phyloP scores from a whole-genome alignment of 2,888 invertebrate genomes.

The Drosophila pseudotalamancana region DNA sequence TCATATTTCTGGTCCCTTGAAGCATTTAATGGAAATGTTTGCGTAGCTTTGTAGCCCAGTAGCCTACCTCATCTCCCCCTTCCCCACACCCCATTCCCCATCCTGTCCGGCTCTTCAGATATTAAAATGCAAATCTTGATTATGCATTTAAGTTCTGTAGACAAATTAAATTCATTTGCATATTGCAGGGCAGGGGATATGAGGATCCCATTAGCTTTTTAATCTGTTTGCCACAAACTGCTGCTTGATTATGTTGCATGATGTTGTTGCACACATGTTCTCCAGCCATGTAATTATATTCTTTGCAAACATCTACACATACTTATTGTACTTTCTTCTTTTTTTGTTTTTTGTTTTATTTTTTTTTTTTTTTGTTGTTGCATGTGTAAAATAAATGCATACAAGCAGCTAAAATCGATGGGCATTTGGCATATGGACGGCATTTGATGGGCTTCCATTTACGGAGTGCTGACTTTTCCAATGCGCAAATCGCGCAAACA shows the following conservation, averaged over 20 bases:
- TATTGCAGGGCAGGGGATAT: not conserved
- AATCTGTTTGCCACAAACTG: not conserved
- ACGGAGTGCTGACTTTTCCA: constrained; percentile 66
- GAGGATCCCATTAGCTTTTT: constrained; percentile 3
- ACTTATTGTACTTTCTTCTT: no score
- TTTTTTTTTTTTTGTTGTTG: no score
- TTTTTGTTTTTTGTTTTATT: no score
- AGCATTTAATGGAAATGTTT: constrained; percentile 75
- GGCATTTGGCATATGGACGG: constrained; percentile 66
- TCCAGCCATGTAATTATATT: constrained; percentile 4
- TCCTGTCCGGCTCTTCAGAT: constrained; percentile 3
- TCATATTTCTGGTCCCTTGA: constrained; percentile 24
- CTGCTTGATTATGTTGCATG: no score
- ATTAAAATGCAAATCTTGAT: constrained; percentile 73
- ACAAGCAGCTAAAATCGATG: constrained; percentile 68
- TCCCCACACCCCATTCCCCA: not conserved
- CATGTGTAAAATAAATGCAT: constrained; percentile 7
- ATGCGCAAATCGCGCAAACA: constrained; percentile 51
- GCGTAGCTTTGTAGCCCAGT: constrained; percentile 62
- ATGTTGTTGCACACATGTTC: no score
- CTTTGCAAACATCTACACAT: not conserved
- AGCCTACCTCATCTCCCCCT: not conserved
- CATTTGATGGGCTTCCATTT: constrained; percentile 66
- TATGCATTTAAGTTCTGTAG: constrained; percentile 54
- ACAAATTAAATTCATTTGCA: constrained; percentile 66